Evolutionary conservation across 2,888 invertebrate genomes (phyloP).

Genomic region (Meiosimyza decipiens): DNA sequence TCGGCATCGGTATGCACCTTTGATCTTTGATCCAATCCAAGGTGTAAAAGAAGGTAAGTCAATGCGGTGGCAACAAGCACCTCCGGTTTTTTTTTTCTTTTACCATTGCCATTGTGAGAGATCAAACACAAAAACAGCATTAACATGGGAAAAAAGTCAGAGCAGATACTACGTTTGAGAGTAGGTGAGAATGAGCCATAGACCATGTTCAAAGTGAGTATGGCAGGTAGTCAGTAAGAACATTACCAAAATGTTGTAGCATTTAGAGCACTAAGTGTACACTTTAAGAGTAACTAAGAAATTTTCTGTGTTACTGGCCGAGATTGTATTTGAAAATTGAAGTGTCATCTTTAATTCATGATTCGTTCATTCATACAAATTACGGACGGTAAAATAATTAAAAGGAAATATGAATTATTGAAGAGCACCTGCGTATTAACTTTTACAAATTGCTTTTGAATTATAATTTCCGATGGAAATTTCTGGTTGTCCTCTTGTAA

Average conservation of each 20-base stretch:
- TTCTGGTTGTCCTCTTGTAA: background rate
- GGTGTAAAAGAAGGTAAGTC: slow-evolving; percentile 65
- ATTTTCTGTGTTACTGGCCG: background rate
- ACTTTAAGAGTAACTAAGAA: no score
- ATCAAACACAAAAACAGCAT: background rate
- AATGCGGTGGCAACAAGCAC: slow-evolving; percentile 60
- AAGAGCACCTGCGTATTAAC: slow-evolving; percentile 12
- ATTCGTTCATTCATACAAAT: background rate
- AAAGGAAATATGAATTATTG: background rate
- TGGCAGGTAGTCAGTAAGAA: background rate
- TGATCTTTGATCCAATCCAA: slow-evolving; percentile 57
- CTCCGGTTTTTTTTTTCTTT: background rate
- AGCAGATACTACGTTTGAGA: background rate
- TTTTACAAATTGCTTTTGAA: slow-evolving; percentile 18
- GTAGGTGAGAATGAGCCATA: background rate
- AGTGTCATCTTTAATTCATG: slow-evolving; percentile 22
- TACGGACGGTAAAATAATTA: no score
- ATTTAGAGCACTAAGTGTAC: no score
- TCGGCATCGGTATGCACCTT: slow-evolving; percentile 55
- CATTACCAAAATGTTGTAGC: no score
- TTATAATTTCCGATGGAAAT: background rate
- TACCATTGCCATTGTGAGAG: no score
- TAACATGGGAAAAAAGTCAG: background rate
- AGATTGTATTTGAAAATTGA: slow-evolving; percentile 1
- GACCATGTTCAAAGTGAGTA: background rate